A percentile compares a stretch with the other conserved stretches of the same genome.
phyloP scores from a whole-genome alignment of 2,797 vertebrate species.

The Neosilurus hyrtlii region DNA sequence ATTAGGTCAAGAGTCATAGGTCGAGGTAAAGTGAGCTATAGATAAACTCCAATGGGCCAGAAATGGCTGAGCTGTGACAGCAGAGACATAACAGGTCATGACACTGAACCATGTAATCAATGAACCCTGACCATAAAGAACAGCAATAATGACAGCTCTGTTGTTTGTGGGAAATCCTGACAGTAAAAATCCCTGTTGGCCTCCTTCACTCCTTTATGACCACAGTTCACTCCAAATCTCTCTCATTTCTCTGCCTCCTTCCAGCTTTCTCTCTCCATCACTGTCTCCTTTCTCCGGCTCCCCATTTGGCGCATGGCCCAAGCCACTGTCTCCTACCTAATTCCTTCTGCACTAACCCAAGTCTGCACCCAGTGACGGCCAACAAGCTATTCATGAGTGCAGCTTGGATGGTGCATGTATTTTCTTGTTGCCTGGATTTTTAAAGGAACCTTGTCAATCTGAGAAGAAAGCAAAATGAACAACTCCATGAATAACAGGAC shows the following conservation, averaged over 20 bases:
- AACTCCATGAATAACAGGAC: background rate
- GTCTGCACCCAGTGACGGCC: constrained; percentile 38
- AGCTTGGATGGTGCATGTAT: constrained; percentile 23
- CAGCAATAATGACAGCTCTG: constrained; percentile 24
- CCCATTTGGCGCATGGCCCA: constrained; percentile 41
- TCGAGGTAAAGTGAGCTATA: constrained; percentile 29
- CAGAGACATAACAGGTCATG: constrained; percentile 41
- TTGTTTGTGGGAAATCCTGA: constrained; percentile 28
- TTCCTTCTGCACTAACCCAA: constrained; percentile 39
- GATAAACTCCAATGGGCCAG: constrained; percentile 30
- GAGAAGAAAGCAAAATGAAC: constrained; percentile 20
- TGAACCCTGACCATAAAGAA: constrained; percentile 25
- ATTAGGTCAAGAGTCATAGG: constrained; percentile 26
- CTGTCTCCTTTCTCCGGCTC: constrained; percentile 25
- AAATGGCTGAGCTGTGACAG: constrained; percentile 28
- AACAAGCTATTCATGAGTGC: constrained; percentile 32
- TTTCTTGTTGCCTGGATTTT: constrained; percentile 19
- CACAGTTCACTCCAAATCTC: constrained; percentile 9
- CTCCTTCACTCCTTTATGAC: constrained; percentile 14
- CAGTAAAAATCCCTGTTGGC: background rate
- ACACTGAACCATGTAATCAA: constrained; percentile 31
- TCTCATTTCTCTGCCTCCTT: constrained; percentile 15
- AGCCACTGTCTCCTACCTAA: constrained; percentile 51
- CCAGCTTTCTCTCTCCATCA: constrained; percentile 5
- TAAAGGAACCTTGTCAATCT: constrained; percentile 10